Percentiles rank a stretch among this genome's conserved stretches.
Evolutionary conservation across 2,797 vertebrate species (phyloP).

Genomic region (Sebastiscus tertius): DNA sequence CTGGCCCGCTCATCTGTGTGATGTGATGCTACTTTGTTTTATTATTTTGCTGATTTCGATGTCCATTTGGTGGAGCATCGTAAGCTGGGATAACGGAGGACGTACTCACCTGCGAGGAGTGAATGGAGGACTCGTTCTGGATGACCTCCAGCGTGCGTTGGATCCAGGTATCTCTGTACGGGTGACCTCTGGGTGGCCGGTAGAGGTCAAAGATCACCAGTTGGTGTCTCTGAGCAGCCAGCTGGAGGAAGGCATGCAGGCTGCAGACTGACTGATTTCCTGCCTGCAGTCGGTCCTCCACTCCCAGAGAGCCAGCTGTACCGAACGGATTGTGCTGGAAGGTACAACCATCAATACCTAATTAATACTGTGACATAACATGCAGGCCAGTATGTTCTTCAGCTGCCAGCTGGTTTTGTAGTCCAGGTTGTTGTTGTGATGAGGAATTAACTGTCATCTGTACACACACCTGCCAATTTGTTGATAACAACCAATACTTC

Average conservation of each 20-base stretch:
- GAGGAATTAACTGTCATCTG: neutral
- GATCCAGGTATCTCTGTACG: slow-evolving; percentile 86
- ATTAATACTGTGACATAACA: slow-evolving; percentile 18
- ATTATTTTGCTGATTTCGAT: no score
- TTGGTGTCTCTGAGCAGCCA: slow-evolving; percentile 82
- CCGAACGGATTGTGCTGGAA: slow-evolving; percentile 86
- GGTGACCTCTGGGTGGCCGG: slow-evolving; percentile 85
- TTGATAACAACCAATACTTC: neutral
- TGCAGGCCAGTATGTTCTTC: neutral
- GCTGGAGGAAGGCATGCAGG: slow-evolving; percentile 83
- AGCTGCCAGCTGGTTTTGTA: neutral
- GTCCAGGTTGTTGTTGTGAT: neutral
- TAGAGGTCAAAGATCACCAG: slow-evolving; percentile 91
- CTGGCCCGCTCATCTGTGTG: no score
- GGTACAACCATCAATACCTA: neutral
- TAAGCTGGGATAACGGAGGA: neutral
- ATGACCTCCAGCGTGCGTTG: slow-evolving; percentile 84
- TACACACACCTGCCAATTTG: neutral
- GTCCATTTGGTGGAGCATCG: neutral
- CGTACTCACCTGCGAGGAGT: slow-evolving; percentile 82
- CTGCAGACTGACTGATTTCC: slow-evolving; percentile 85
- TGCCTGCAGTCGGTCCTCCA: slow-evolving; percentile 75
- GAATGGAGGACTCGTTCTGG: slow-evolving; percentile 77
- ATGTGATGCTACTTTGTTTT: no score
- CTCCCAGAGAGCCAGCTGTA: slow-evolving; percentile 73